phyloP scores from a whole-genome alignment of 2,888 invertebrate species.

The Tetragonisca angustula region DNA sequence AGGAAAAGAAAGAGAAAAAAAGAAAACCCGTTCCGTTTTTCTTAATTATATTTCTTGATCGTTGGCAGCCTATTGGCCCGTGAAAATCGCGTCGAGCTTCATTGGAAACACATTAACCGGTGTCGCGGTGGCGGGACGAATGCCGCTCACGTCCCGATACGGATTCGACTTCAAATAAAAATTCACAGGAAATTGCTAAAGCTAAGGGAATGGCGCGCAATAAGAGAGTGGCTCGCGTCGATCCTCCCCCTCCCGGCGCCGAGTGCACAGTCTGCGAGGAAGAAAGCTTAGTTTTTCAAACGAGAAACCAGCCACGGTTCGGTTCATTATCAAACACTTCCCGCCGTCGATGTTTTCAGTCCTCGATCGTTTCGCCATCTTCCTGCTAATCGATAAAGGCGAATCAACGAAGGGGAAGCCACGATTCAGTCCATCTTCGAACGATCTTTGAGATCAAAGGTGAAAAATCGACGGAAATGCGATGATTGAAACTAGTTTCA shows the following conservation, averaged over 20 bases:
- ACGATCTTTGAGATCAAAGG: neutral
- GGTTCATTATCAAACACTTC: slow-evolving; percentile 1
- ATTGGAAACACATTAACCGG: slow-evolving; percentile 47
- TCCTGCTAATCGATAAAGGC: neutral
- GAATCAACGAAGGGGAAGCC: neutral
- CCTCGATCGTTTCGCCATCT: neutral
- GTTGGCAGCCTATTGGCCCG: neutral
- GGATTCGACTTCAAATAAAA: slow-evolving; percentile 33
- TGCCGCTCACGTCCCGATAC: slow-evolving; percentile 27
- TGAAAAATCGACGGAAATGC: no score
- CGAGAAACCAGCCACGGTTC: neutral
- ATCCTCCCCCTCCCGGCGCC: neutral
- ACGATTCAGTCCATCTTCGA: neutral
- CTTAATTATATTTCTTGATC: slow-evolving; percentile 26
- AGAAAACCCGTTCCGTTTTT: slow-evolving; percentile 3
- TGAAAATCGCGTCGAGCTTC: slow-evolving; percentile 31
- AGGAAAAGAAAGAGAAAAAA: neutral
- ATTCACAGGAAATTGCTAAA: slow-evolving; percentile 48
- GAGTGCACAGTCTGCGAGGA: neutral
- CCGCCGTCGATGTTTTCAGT: neutral
- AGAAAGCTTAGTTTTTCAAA: slow-evolving; percentile 15
- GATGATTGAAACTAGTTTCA: neutral
- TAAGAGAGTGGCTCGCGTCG: slow-evolving; percentile 14
- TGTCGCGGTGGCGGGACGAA: slow-evolving; percentile 28
- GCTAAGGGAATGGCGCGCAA: slow-evolving; percentile 26